Conservation (phyloP, 2,113 vertebrate genomes). For the Hiodon tergisus region DNA sequence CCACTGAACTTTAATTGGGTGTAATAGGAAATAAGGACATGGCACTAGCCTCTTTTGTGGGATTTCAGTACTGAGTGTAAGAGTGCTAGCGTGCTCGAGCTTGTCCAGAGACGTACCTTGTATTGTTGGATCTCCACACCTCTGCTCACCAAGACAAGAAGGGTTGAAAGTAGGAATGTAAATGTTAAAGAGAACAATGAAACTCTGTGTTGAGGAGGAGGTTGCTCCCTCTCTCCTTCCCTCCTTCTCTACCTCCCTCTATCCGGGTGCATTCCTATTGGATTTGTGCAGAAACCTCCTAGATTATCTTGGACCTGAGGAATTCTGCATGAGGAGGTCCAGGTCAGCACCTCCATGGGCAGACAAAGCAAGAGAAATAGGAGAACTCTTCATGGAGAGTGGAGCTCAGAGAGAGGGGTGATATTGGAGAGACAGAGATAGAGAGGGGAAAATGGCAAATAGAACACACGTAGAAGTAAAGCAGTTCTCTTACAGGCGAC, state of each 20-base stretch:
- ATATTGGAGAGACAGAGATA: background rate
- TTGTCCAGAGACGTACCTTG: too few species aligned
- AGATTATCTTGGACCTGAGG: conserved; percentile 61
- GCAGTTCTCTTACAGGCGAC: conserved; percentile 35
- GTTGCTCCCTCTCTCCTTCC: background rate
- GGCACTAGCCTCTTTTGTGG: too few species aligned
- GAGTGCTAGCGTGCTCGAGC: too few species aligned
- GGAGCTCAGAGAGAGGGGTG: background rate
- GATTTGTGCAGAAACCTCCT: conserved; percentile 60
- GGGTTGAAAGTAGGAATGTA: too few species aligned
- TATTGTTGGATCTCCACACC: too few species aligned
- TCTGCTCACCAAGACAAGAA: too few species aligned
- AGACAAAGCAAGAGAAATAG: background rate
- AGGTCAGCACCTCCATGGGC: conserved; percentile 26
- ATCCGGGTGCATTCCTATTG: conserved; percentile 56
- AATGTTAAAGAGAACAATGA: too few species aligned
- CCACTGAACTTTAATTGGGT: too few species aligned
- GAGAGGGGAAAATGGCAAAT: background rate
- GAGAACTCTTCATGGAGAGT: background rate
- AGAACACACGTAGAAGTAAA: background rate
- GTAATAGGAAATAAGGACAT: too few species aligned
- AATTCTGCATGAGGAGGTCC: conserved; percentile 57
- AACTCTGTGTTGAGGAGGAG: too few species aligned
- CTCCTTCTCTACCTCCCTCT: background rate
- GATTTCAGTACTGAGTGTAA: too few species aligned